Conservation (phyloP, 2,113 vertebrate species). For the Osmerus eperlanus region DNA sequence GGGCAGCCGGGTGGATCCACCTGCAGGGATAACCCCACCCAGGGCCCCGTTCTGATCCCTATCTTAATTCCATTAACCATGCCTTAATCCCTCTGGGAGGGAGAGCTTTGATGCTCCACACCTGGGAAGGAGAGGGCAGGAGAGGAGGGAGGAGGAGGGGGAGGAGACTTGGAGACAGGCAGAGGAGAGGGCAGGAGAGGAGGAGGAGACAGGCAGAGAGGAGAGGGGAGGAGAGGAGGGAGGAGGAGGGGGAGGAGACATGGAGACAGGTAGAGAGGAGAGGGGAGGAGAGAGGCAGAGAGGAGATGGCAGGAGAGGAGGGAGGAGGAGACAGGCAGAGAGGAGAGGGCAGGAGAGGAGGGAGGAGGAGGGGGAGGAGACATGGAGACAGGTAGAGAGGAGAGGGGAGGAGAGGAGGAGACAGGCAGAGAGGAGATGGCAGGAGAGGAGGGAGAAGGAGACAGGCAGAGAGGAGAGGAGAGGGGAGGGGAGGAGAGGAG, state of each 20-base stretch:
- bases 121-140: neutral
- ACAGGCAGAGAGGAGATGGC: too few species aligned
- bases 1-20: slow-evolving; percentile 26
- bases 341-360: neutral
- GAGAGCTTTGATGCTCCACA: neutral
- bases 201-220: neutral
- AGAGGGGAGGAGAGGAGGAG: too few species aligned
- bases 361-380: neutral
- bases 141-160: neutral
- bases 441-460: too few species aligned
- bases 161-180: neutral
- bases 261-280: neutral
- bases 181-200: neutral
- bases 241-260: too few species aligned
- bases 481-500: neutral
- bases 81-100: neutral
- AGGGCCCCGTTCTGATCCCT: slow-evolving; percentile 34
- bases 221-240: too few species aligned
- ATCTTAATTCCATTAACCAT: slow-evolving; percentile 20
- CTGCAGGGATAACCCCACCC: slow-evolving; percentile 1
- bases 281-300: too few species aligned
- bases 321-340: neutral
- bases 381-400: neutral
- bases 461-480: neutral
- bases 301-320: too few species aligned